Evolutionary conservation across 2,797 vertebrate species (phyloP), one percentile per base, ranked within the genome.

Genomic region (Aulostomus chinensis): DNA sequence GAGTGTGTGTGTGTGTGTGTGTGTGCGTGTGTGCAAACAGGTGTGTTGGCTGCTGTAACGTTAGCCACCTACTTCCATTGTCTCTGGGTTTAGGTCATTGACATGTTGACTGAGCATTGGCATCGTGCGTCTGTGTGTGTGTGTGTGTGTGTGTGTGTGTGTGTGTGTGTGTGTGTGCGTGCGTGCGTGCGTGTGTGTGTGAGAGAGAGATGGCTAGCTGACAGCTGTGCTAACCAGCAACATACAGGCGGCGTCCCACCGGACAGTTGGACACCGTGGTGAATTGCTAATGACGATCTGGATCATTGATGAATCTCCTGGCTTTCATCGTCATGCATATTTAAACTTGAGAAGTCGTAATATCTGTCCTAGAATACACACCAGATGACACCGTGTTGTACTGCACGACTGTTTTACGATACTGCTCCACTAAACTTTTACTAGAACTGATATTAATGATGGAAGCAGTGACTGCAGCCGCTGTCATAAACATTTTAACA

Each of bases 1-100:
- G 18, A 30, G 43, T 63, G 54, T 62, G 47, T 37, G 52, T 38
- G 47, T 42, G 34, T 39, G 50, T 53, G 40, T 34, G 29, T 30
- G 26, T 37, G 43, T 13, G 26, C 34, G 51, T 45, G 54, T 18
- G 34, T 26, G 0, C 9, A 21, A 38, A 50, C 56, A 54, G 46
- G 58, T 66, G 71, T 65, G 51, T 55, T 57, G 57, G 36, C 63
- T 48, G 31, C 55, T 46, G 76, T 74, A 76, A 81, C 61, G 33
- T 53, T 51, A 75, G 68, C 69, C 71, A 69, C 63, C 50, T 51
- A 7, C 65, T 62, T 76, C 58, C 74, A 57, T 67, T 72, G 77
- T 79, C 53, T 42, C 30, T 42, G 40, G 75, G 74, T 75, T 76
- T 74, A 68, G 58, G 65, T 79, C 42, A 76, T 72, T 45, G 31